Evolutionary conservation across 30 jellyfish, hydroid and myxozoan genomes (phyloP), one percentile per base, ranked within the genome.

Genomic region (Aurelia sp.): DNA sequence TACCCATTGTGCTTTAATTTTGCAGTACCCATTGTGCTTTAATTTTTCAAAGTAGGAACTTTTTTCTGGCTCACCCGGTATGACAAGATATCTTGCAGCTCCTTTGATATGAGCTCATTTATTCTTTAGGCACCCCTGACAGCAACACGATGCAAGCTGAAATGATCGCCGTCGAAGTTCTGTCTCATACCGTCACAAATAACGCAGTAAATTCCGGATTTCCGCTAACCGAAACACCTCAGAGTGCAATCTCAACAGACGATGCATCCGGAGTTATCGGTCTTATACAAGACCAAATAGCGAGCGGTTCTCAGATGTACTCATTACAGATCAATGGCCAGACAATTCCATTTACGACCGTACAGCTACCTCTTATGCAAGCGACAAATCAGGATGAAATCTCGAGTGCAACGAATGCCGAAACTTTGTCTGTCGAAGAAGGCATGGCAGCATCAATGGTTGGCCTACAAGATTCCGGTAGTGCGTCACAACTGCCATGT

Each of bases 311-410:
- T n/a, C 97, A 90, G 65, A 63, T 93, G 82, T 93, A 93, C 65
- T 66, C 98, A 48, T 76, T 93, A 51, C 98, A 93, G 40, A 82
- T 93, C 70, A 89, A 69, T 52, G 97, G 97, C 12, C 96, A 88
- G 60, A 88, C 91, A 0, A 88, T 93, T 11, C 98, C 98, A 2
- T 73, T 93, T 19, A 91, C 98, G 11, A 91, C 97, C 11, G 72
- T 93, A 15, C 96, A 76, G 75, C 55, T 87, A 35, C 96, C 96
- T n/a, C 35, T 73, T 58, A 59, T 88, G 9, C 96, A 87, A 17
- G 57, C 76, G 50, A 57, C 79, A 4, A 61, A 73, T 10, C 82
- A 70, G 44, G 66, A 62, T 18, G 31, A 78, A 11, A 55, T 70
- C 16, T 17, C 87, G 30, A 59, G 16, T 12, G 81, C 63, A 17